Conservation (phyloP, 2,888 invertebrate genomes). For the Ophion costatus region DNA sequence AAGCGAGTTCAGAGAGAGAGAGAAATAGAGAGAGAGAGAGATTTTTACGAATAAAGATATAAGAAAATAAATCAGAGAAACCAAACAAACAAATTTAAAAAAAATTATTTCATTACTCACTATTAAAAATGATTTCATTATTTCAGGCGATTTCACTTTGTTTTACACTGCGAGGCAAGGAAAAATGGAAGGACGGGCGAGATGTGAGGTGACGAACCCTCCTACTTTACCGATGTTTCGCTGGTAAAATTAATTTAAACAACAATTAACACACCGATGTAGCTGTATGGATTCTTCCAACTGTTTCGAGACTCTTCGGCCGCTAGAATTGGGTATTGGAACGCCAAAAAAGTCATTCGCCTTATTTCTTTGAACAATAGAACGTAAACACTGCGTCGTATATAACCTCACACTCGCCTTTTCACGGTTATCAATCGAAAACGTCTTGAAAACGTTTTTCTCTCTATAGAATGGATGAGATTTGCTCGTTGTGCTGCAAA, state of each 20-base stretch:
- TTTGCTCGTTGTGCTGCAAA: conserved; percentile 77
- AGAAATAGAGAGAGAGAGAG: too few species aligned
- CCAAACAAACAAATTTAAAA: too few species aligned
- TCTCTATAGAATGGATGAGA: conserved; percentile 73
- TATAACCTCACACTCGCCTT: conserved; percentile 48
- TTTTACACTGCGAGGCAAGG: background rate
- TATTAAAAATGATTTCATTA: too few species aligned
- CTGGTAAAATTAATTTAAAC: conserved; percentile 57
- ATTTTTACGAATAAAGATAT: too few species aligned
- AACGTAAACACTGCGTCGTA: conserved; percentile 53
- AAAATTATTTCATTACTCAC: too few species aligned
- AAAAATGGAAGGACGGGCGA: background rate
- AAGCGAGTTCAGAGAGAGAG: too few species aligned
- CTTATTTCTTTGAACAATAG: background rate
- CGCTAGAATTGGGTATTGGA: conserved; percentile 39
- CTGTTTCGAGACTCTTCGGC: conserved; percentile 48
- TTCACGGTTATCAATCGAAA: background rate
- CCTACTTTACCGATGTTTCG: conserved; percentile 26
- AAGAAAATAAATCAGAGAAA: too few species aligned
- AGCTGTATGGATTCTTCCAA: conserved; percentile 44
- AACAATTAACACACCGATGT: conserved; percentile 44
- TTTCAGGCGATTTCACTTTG: too few species aligned
- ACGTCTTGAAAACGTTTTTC: conserved; percentile 9
- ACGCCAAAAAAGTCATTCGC: conserved; percentile 49
- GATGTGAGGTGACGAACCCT: conserved; percentile 1